Conservation (phyloP, 2,113 vertebrate genomes). For the Rallus limicola region DNA sequence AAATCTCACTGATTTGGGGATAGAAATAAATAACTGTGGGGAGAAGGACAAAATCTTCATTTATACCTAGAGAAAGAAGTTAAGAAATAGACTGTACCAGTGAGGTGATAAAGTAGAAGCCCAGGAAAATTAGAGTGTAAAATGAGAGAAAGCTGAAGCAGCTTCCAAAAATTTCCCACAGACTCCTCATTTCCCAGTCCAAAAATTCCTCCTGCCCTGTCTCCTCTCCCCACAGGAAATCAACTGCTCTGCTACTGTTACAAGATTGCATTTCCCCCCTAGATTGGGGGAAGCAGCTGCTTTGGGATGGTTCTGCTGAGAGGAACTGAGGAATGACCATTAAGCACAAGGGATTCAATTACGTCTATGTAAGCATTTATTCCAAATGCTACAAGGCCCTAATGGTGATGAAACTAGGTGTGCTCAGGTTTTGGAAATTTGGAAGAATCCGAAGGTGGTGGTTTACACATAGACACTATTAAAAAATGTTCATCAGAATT, state of each 20-base stretch:
- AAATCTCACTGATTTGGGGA: not conserved
- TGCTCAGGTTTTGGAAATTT: not conserved
- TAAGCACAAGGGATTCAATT: not conserved
- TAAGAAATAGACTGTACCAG: not conserved
- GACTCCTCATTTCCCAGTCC: not conserved
- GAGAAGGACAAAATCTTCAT: not conserved
- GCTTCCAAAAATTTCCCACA: not conserved
- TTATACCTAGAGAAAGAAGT: not conserved
- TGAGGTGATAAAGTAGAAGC: not conserved
- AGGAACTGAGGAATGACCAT: not conserved
- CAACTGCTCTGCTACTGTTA: not conserved
- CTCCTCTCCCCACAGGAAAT: not conserved
- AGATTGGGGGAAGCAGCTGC: not conserved
- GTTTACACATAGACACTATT: not conserved
- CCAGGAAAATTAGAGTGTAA: not conserved
- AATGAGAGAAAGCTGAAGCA: not conserved
- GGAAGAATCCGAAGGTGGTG: not conserved
- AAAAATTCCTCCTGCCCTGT: not conserved
- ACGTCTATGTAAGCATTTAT: not conserved
- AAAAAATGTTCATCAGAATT: not conserved
- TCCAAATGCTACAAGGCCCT: not conserved
- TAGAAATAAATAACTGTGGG: not conserved
- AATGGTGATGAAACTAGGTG: not conserved
- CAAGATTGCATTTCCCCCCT: not conserved
- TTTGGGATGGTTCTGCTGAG: not conserved